Base-by-base conservation (phyloP, 2,888 invertebrate genomes). In the Meandrusa payeni region DNA sequence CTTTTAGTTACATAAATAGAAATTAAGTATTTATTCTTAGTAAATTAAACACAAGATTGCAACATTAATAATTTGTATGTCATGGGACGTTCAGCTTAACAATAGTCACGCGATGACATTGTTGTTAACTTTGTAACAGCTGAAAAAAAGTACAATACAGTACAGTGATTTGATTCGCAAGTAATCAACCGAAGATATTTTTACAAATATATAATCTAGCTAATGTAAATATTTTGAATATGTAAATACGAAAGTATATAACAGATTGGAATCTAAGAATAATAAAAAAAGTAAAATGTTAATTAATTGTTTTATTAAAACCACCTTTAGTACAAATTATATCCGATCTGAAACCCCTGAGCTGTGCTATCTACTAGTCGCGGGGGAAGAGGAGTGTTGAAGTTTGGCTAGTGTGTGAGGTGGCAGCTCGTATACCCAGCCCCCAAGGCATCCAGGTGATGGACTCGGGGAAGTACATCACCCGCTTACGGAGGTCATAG, bases 21-120 rank as follows among this genome's bases (percentile, higher is more conserved):
- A 20, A 41, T 40, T 51, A 47, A 43, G 47, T 49, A 51, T 51
- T 51, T 48, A 51, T 51, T 48, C 12, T 43, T 44, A 50, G 43
- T 7, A 11, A 43, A 34, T 38, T 12, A 22, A 4, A 42, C 19
- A 32, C 24, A 37, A 20, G 0, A 32, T 29, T 42, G 2, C 11
- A 19, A 24, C 15, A 26, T 13, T 10, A 12, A 27, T 1, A 32
- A 24, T 24, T 32, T 32, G 10, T 11, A 11, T 11, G 32, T 17
- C 11, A n/a, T n/a, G 20, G 6, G 5, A 20, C 20, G 20, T 11
- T 32, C 17, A 11, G 11, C 11, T 17, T 10, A 12, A 13, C n/a
- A 3, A 15, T 3, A 24, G 24, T 24, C 24, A 24, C 24, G 7
- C 24, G 9, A 24, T 4, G 24, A 3, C 7, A 7, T 15, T 15